These are phyloP conservation scores for Miopithecus talapoin DNA, from an alignment of 2,797 vertebrate genomes.

Conservation along the genomic window DNA sequence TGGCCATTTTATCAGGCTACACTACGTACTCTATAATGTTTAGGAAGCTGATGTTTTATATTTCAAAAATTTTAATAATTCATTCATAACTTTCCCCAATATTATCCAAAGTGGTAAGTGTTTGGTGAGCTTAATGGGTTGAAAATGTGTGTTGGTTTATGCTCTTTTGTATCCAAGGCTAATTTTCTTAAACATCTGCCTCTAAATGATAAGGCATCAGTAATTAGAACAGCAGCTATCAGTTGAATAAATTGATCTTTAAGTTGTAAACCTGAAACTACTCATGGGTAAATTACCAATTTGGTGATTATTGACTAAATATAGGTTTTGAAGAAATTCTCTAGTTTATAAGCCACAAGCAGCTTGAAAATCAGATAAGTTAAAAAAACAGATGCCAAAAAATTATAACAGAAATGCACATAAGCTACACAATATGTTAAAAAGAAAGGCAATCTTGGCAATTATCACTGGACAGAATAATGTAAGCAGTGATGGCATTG, in stretches of 20 bases:
- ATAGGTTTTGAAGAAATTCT: slow-evolving; percentile 12
- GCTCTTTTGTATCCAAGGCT: background rate
- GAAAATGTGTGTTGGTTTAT: background rate
- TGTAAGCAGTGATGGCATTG: background rate
- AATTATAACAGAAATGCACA: background rate
- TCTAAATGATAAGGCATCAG: background rate
- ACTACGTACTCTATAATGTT: background rate
- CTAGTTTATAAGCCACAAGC: slow-evolving; percentile 13
- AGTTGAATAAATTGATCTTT: slow-evolving; percentile 24
- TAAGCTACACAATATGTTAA: background rate
- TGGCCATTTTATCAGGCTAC: background rate
- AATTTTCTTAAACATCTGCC: slow-evolving; percentile 46
- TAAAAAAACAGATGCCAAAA: slow-evolving; percentile 10
- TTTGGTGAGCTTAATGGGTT: background rate
- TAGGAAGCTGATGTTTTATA: background rate
- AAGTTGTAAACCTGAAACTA: background rate
- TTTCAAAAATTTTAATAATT: slow-evolving; percentile 28
- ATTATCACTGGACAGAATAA: background rate
- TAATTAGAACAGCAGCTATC: background rate
- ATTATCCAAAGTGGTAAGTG: slow-evolving; percentile 16
- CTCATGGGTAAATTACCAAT: background rate
- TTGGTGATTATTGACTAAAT: slow-evolving; percentile 36
- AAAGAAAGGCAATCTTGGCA: background rate
- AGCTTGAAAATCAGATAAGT: slow-evolving; percentile 6
- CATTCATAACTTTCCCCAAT: background rate